Percentiles rank a stretch among this genome's conserved stretches.
phyloP scores from a whole-genome alignment of 2,888 invertebrate genomes.

The Pristionchus arcanus region DNA sequence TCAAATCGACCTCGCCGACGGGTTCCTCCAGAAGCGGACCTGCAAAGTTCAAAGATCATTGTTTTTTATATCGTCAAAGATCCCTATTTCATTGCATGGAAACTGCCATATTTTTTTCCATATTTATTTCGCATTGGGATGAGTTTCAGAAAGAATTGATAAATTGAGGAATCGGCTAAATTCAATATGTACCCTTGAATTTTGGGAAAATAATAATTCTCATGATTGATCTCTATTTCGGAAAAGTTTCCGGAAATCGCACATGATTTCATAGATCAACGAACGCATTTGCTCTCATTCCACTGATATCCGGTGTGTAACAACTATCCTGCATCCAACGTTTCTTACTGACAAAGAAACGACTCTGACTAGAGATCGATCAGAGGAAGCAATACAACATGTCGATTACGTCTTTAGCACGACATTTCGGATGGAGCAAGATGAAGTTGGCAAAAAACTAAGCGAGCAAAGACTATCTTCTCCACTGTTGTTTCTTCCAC shows the following conservation, averaged over 20 bases:
- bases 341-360: no score
- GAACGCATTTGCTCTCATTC: background rate
- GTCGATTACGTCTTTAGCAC: background rate
- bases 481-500: background rate
- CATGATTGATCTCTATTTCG: background rate
- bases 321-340: background rate
- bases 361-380: background rate
- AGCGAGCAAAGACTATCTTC: background rate
- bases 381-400: background rate
- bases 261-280: background rate
- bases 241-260: background rate
- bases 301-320: background rate
- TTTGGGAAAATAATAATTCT: background rate
- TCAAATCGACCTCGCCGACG: conserved; percentile 64
- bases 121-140: no score
- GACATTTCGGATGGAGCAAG: background rate
- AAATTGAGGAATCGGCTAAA: background rate
- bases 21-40: conserved; percentile 57
- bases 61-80: no score
- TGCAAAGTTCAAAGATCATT: background rate
- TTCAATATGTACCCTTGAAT: background rate
- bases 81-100: no score
- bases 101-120: no score
- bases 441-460: background rate
- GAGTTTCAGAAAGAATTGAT: background rate